A percentile compares a stretch with the other conserved stretches of the same genome.
Evolutionary conservation across 2,797 vertebrate genomes (phyloP).

Genomic region (Clarias fuscus): DNA sequence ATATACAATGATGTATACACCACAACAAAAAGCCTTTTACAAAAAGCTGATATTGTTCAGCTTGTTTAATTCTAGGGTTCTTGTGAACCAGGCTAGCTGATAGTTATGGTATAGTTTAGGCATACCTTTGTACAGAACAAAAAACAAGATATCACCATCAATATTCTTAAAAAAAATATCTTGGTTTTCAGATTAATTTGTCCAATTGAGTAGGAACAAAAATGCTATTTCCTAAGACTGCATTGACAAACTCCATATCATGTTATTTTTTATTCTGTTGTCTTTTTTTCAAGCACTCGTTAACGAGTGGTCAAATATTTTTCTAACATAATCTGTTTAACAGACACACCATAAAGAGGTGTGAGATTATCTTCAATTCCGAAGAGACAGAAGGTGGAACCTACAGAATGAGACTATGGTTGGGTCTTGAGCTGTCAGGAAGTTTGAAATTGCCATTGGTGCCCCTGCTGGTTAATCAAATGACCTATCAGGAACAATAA

Average conservation of each 20-base stretch:
- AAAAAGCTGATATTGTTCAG: neutral
- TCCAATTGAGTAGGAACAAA: neutral
- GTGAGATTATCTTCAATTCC: neutral
- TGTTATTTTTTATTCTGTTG: neutral
- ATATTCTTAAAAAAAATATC: neutral
- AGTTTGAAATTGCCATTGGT: neutral
- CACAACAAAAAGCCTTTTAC: neutral
- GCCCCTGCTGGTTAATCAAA: neutral
- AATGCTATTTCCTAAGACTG: neutral
- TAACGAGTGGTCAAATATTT: neutral
- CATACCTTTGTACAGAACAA: neutral
- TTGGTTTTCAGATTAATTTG: neutral
- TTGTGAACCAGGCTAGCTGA: neutral
- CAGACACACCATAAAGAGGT: neutral
- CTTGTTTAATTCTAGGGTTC: neutral
- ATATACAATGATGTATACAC: neutral
- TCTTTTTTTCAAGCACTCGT: neutral
- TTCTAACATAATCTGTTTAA: neutral
- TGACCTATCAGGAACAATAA: neutral
- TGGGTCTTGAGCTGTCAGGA: neutral
- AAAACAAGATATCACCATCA: neutral
- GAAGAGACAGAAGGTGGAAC: neutral
- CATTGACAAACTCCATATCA: neutral
- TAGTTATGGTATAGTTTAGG: neutral
- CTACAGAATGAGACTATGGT: neutral